phyloP scores from a whole-genome alignment of 1,140 invertebrate species.

The Drosophila bipectinata region DNA sequence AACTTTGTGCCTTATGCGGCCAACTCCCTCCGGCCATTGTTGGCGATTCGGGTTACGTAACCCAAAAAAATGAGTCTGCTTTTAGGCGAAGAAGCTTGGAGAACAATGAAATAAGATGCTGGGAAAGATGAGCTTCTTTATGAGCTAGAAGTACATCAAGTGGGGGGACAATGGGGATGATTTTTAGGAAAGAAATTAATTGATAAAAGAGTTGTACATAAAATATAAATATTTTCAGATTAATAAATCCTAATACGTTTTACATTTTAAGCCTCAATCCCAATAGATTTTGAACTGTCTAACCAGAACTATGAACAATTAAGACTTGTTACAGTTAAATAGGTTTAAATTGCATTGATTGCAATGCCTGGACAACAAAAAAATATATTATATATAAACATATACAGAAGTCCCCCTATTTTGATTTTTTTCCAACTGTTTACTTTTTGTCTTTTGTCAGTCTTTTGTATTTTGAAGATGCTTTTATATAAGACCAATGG shows the following conservation, averaged over 20 bases:
- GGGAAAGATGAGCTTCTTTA: slow-evolving; percentile 21
- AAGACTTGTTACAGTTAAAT: slow-evolving; percentile 30
- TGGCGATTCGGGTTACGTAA: slow-evolving; percentile 41
- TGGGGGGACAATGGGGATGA: slow-evolving; percentile 11
- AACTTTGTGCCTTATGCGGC: slow-evolving; percentile 22
- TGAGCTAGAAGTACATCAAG: not conserved
- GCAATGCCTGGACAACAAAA: slow-evolving; percentile 12
- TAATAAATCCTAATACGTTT: not conserved
- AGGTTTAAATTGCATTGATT: slow-evolving; percentile 44
- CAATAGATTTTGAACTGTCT: too few species aligned
- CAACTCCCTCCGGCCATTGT: slow-evolving; percentile 12
- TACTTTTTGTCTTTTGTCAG: too few species aligned
- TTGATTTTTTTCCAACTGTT: not conserved
- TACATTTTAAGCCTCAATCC: too few species aligned
- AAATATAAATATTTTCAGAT: not conserved
- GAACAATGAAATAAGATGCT: slow-evolving; percentile 33
- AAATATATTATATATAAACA: not conserved
- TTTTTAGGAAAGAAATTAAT: not conserved
- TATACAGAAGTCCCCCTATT: not conserved
- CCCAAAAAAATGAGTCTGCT: slow-evolving; percentile 12
- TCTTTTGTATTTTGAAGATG: not conserved
- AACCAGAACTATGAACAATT: not conserved
- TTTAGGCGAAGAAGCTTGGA: slow-evolving; percentile 29
- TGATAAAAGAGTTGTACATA: not conserved
- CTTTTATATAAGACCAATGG: slow-evolving; percentile 60